Base-by-base conservation (phyloP, 2,797 vertebrate species). In the Xenopus petersii region DNA sequence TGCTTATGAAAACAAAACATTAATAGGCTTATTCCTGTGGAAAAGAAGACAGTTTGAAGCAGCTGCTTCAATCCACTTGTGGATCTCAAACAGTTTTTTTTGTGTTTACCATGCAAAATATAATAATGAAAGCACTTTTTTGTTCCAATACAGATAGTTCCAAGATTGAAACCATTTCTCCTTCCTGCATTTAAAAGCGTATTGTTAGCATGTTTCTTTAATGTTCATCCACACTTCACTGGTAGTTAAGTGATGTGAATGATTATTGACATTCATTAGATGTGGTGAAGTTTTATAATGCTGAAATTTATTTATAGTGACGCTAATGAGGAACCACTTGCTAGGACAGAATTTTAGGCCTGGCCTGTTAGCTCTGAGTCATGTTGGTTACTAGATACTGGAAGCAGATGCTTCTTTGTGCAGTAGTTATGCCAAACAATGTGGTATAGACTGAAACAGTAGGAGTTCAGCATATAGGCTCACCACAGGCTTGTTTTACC, bases 281-380 rank as follows among this genome's bases (percentile, higher is more conserved):
- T 89, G 86, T 86, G 87, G 83, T 84, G 86, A 87, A 86, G 87
- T 88, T 90, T 89, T 79, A 82, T 88, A 91, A 88, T 88, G 86
- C 83, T 89, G 89, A 89, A 88, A 86, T 89, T 93, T 89, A 92
- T 92, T 92, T 90, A 87, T 89, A 89, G 85, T 91, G 90, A 92
- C 87, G 82, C 83, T 91, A 91, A 92, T 91, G 88, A 91, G 84
- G 86, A 85, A 85, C 84, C 80, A 84, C 84, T 89, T 88, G 82
- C 86, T 85, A 79, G 85, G 84, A 86, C 79, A 76, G 80, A 83
- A 83, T 79, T 79, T 79, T 80, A 59, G 56, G 75, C 85, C 80
- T 74, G 81, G 80, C 85, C 82, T 83, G 67, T 83, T 82, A 79
- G 69, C 77, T 86, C 80, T 71, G 15, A n/a, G 78, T 77, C 82